Percentiles rank a stretch among this genome's conserved stretches.
phyloP scores from a whole-genome alignment of 2,797 vertebrate genomes.

The Pipistrellus pipistrellus region DNA sequence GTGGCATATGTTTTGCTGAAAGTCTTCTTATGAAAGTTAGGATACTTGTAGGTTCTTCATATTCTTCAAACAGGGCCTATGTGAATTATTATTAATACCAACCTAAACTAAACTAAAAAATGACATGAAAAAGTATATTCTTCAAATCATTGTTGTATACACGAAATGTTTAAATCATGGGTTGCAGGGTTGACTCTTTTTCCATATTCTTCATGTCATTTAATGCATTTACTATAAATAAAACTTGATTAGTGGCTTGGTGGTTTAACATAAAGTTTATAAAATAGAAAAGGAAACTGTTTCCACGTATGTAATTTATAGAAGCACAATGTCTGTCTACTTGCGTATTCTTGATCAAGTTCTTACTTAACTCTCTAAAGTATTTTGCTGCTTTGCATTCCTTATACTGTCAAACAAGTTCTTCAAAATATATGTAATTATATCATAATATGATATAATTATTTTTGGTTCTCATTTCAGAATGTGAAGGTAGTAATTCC shows the following conservation, averaged over 20 bases:
- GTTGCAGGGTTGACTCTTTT: background rate
- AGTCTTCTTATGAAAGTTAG: conserved; percentile 30
- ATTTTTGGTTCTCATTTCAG: conserved; percentile 68
- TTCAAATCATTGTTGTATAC: background rate
- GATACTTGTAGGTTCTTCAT: background rate
- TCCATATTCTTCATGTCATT: conserved; percentile 10
- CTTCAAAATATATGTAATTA: conserved; percentile 54
- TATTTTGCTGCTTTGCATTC: conserved; percentile 20
- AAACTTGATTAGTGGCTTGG: conserved; percentile 9
- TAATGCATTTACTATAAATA: conserved; percentile 45
- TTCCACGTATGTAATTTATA: background rate
- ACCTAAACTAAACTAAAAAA: conserved; percentile 17
- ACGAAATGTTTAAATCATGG: conserved; percentile 36
- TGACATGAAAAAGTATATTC: background rate
- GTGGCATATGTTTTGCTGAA: conserved; percentile 26
- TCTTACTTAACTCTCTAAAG: conserved; percentile 27
- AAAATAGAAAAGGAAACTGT: conserved; percentile 11
- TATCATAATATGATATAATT: conserved; percentile 18
- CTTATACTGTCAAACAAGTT: conserved; percentile 37
- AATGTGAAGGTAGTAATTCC: conserved; percentile 27
- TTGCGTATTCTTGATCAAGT: background rate
- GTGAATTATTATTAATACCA: background rate
- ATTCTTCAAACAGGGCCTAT: background rate
- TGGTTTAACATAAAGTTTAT: conserved; percentile 27
- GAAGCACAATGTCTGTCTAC: background rate